These are phyloP conservation scores for Drosophila phalerata DNA, from an alignment of 2,888 invertebrate species.

Conservation along the genomic window DNA sequence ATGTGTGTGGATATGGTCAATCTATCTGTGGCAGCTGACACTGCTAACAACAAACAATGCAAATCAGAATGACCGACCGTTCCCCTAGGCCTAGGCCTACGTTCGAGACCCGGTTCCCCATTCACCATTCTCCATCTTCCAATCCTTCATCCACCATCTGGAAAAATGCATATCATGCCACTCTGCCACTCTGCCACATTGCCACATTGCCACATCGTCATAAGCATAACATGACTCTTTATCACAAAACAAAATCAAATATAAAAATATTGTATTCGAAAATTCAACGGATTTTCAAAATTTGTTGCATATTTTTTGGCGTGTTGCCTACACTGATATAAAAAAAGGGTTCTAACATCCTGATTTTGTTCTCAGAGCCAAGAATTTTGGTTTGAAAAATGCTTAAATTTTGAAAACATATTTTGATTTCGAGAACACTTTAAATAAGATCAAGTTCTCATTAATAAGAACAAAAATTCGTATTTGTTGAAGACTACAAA, in stretches of 20 bases:
- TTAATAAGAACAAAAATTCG: too few relatives aligned
- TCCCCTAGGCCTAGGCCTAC: constrained; percentile 37
- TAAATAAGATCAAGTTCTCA: too few relatives aligned
- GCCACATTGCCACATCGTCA: constrained; percentile 28
- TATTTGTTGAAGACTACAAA: too few relatives aligned
- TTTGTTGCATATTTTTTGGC: constrained; percentile 33
- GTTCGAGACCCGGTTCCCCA: not conserved
- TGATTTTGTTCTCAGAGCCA: too few relatives aligned
- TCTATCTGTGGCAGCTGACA: constrained; percentile 73
- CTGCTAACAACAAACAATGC: constrained; percentile 59
- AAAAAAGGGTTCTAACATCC: too few relatives aligned
- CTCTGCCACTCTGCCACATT: too few relatives aligned
- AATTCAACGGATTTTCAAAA: constrained; percentile 39
- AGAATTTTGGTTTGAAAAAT: too few relatives aligned
- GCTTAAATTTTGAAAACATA: too few relatives aligned
- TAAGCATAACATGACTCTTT: constrained; percentile 49
- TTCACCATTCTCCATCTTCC: not conserved
- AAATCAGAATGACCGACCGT: constrained; percentile 64
- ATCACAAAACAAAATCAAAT: not conserved
- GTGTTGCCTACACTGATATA: not conserved
- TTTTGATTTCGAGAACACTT: too few relatives aligned
- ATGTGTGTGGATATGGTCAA: constrained; percentile 25
- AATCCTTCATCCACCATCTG: not conserved
- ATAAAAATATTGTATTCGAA: constrained; percentile 18
- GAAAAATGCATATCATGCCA: constrained; percentile 49